phyloP scores from a whole-genome alignment of 1,140 invertebrate genomes.

The Triops longicaudatus region DNA sequence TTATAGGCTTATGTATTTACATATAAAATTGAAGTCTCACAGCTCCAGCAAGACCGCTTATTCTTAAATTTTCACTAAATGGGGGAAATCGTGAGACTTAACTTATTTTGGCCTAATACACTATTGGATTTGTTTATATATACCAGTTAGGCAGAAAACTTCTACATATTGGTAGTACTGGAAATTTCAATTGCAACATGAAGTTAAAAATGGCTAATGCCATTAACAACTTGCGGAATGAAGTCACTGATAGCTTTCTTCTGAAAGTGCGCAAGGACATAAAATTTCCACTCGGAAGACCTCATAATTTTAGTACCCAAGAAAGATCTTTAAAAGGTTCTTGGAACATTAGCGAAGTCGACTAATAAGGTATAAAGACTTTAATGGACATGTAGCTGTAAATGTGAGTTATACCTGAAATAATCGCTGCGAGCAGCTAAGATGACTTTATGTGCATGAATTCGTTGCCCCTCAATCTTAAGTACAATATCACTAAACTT shows the following conservation, averaged over 20 bases:
- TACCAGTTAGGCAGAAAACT: too few relatives aligned
- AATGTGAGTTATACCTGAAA: slow-evolving; percentile 56
- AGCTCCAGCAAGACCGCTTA: too few relatives aligned
- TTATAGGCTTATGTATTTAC: neutral
- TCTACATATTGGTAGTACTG: too few relatives aligned
- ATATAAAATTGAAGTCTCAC: too few relatives aligned
- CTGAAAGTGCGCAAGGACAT: neutral
- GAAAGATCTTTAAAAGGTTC: neutral
- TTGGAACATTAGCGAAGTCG: neutral
- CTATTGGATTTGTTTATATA: too few relatives aligned
- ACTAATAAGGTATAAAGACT: neutral
- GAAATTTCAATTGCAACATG: too few relatives aligned
- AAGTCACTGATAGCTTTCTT: neutral
- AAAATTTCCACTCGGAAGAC: too few relatives aligned
- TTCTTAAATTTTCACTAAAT: too few relatives aligned
- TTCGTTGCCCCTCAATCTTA: slow-evolving; percentile 69
- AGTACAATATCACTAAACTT: slow-evolving; percentile 88
- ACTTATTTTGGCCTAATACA: too few relatives aligned
- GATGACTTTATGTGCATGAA: slow-evolving; percentile 83
- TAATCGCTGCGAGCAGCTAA: slow-evolving; percentile 89
- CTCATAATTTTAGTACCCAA: neutral
- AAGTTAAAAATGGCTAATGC: neutral
- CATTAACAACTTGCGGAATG: neutral
- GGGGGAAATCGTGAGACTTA: too few relatives aligned
- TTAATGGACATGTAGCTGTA: neutral